A percentile compares a stretch with the other conserved stretches of the same genome.
Evolutionary conservation across 2,113 vertebrate genomes (phyloP).

Genomic region (Colistium nudipinnis): DNA sequence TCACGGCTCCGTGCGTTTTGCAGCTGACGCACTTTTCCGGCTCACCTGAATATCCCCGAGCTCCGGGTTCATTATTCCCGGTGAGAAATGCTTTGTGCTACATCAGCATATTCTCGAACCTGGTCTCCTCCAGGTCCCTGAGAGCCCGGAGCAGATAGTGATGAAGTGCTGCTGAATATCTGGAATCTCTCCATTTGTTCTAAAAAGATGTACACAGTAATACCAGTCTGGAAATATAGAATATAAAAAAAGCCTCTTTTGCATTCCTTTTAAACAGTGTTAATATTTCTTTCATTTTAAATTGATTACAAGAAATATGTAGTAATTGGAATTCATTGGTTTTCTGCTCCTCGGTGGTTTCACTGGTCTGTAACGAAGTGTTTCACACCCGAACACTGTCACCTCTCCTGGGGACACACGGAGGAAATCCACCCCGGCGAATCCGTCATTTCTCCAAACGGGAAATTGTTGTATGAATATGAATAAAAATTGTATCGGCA

Average conservation of each 20-base stretch:
- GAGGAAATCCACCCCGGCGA: too few relatives aligned
- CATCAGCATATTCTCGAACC: conserved; percentile 67
- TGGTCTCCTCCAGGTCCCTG: conserved; percentile 43
- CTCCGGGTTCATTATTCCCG: conserved; percentile 60
- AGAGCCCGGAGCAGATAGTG: conserved; percentile 46
- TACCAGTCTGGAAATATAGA: too few relatives aligned
- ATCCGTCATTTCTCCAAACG: background rate
- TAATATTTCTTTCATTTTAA: too few relatives aligned
- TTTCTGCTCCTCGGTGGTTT: too few relatives aligned
- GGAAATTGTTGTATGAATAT: background rate
- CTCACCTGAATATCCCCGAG: conserved; percentile 58
- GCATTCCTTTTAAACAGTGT: too few relatives aligned
- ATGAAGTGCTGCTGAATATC: conserved; percentile 70
- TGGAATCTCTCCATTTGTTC: conserved; percentile 61
- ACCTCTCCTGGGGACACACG: background rate
- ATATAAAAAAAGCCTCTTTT: too few relatives aligned
- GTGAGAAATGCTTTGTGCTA: conserved; percentile 64
- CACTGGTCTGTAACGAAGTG: too few relatives aligned
- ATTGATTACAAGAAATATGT: too few relatives aligned
- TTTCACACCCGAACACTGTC: too few relatives aligned
- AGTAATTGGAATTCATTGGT: too few relatives aligned
- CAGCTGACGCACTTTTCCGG: conserved; percentile 1
- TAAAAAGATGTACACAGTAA: conserved; percentile 18
- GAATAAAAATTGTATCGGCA: background rate
- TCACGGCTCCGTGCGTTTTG: conserved; percentile 7